Evolutionary conservation across 2,113 vertebrate genomes (phyloP), one percentile per base, ranked within the genome.

Genomic region (Chlorodrepanis virens): DNA sequence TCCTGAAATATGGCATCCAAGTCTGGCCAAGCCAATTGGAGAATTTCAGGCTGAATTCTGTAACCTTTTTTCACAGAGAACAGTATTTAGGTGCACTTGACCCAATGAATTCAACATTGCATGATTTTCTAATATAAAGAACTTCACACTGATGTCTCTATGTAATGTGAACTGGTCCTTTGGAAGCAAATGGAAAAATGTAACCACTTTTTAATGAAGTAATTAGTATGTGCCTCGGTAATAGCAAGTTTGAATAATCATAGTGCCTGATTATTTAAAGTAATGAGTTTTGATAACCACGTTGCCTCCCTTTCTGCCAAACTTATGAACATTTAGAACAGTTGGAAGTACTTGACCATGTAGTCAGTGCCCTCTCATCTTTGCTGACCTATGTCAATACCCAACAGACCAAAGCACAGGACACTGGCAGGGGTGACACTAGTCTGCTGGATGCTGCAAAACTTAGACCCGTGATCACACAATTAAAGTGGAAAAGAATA

Each of bases 261-360:
- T 31, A 88, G 15, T 45, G 74, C 18, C 27, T 28, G 21, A 54
- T 69, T 65, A 74, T 86, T 69, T 79, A 8, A 67, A 61, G 54
- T 67, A 53, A 17, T 10, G 16, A 13, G 49, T 75, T 92, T 90
- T 33, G 37, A 77, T 78, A 92, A 89, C 13, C 17, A 23, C 44
- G 9, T 90, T 97, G 9, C 44, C 71, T 92, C 96, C 33, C 20
- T 39, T 91, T 94, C 45, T 93, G 22, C 65, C 42, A 82, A 92
- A 65, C 35, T 75, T 83, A 52, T 97, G 97, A 95, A 69, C 71
- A 83, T 77, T 98, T 98, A 90, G 77, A 6, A 75, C 97, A 98
- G 69, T 57, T 98, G 40, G 84, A 97, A 97, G 91, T 98, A 39
- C 63, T 97, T 76, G 89, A 97, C 76, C 92, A 90, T 0, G 87